Percentiles rank a stretch among this genome's conserved stretches.
Evolutionary conservation across 2,797 vertebrate species (phyloP).

Genomic region (Chiroxiphia lanceolata): DNA sequence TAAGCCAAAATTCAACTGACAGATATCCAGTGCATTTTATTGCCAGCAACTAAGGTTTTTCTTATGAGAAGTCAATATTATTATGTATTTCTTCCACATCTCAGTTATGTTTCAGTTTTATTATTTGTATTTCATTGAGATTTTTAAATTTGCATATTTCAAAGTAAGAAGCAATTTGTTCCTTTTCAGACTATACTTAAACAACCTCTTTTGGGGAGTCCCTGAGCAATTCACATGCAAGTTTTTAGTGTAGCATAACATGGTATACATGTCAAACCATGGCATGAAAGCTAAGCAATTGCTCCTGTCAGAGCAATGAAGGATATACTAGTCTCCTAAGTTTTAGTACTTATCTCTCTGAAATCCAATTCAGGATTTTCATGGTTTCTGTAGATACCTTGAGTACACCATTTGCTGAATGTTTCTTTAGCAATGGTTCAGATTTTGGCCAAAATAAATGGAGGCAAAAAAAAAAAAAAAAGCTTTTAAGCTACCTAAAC

Average conservation of each 20-base stretch:
- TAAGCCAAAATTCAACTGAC: neutral
- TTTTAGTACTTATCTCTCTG: neutral
- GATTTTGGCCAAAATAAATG: neutral
- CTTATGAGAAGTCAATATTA: neutral
- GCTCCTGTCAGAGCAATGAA: neutral
- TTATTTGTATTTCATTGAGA: neutral
- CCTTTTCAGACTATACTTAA: neutral
- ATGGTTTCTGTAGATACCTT: neutral
- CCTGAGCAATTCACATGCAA: neutral
- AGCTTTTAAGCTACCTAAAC: neutral
- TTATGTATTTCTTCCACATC: neutral
- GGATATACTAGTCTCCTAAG: neutral
- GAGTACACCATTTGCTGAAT: neutral
- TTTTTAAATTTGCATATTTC: neutral
- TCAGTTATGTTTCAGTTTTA: neutral
- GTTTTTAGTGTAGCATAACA: neutral
- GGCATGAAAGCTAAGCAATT: neutral
- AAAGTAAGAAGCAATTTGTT: neutral
- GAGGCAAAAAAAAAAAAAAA: neutral
- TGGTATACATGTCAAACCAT: neutral
- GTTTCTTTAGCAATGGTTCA: neutral
- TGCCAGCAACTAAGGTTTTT: neutral
- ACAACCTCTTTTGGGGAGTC: neutral
- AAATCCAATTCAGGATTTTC: neutral
- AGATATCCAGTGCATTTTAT: neutral